Evolutionary conservation across 2,797 vertebrate species (phyloP).

Genomic region (Eremophila alpestris): DNA sequence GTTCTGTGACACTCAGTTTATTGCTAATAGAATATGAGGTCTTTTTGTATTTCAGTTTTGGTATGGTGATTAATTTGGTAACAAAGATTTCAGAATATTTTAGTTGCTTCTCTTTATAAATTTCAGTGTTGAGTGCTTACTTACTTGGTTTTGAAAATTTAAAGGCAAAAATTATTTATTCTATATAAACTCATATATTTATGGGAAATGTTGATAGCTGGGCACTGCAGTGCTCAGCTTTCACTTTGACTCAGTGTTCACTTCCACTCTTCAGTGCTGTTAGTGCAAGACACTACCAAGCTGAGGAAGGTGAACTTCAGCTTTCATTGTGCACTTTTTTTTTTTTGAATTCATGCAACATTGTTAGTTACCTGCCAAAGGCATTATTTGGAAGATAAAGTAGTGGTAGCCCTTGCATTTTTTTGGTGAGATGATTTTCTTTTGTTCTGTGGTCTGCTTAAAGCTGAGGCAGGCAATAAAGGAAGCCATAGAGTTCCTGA

Average conservation of each 20-base stretch:
- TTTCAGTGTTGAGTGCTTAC: neutral
- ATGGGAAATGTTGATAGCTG: neutral
- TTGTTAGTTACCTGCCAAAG: neutral
- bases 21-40: neutral
- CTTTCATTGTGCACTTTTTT: neutral
- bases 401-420: neutral
- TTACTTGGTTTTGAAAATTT: neutral
- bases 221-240: neutral
- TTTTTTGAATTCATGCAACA: neutral
- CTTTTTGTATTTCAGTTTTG: neutral
- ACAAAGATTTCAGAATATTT: neutral
- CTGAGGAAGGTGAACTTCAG: neutral
- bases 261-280: neutral
- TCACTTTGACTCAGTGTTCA: neutral
- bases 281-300: neutral
- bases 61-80: neutral
- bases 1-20: neutral
- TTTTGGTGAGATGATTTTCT: neutral
- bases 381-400: neutral
- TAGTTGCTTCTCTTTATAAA: neutral
- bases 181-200: neutral
- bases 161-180: neutral
- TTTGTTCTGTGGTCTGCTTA: conserved; percentile 3
- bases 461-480: conserved; percentile 56
- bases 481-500: conserved; percentile 72